These are phyloP conservation scores for Limnephilus auricula DNA, from an alignment of 2,888 invertebrate genomes.

Conservation along the genomic window DNA sequence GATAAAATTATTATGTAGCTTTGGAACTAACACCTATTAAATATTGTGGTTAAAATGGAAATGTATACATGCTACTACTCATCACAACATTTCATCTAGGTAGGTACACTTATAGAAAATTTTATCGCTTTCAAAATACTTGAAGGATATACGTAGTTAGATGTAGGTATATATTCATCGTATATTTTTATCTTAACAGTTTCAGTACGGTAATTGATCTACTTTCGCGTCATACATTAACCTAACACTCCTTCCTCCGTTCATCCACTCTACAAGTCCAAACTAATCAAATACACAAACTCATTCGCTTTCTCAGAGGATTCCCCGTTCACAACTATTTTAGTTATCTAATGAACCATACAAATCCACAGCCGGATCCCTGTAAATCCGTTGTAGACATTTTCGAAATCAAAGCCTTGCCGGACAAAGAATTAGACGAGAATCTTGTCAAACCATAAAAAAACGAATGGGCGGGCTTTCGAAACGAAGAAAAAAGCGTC, in stretches of 20 bases:
- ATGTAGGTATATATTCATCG: not conserved
- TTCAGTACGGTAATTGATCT: too few relatives aligned
- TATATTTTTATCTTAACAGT: not conserved
- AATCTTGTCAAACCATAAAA: not conserved
- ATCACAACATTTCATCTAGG: too few relatives aligned
- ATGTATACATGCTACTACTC: not conserved
- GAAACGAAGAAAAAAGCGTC: constrained; percentile 34
- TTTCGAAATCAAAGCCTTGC: not conserved
- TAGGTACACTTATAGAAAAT: not conserved
- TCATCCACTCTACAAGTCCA: not conserved
- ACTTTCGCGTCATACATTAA: not conserved
- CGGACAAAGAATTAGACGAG: not conserved
- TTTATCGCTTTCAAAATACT: not conserved
- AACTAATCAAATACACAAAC: not conserved
- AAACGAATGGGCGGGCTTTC: not conserved
- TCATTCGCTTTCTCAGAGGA: not conserved
- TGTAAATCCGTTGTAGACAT: not conserved
- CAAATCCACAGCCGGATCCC: not conserved
- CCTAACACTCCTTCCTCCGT: not conserved
- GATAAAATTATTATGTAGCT: not conserved
- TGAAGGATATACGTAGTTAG: not conserved
- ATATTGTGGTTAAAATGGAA: not conserved
- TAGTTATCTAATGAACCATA: not conserved
- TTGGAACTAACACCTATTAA: not conserved
- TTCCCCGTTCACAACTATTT: not conserved